Conservation (phyloP, 2,113 vertebrate species). For the Limnothrissa miodon region DNA sequence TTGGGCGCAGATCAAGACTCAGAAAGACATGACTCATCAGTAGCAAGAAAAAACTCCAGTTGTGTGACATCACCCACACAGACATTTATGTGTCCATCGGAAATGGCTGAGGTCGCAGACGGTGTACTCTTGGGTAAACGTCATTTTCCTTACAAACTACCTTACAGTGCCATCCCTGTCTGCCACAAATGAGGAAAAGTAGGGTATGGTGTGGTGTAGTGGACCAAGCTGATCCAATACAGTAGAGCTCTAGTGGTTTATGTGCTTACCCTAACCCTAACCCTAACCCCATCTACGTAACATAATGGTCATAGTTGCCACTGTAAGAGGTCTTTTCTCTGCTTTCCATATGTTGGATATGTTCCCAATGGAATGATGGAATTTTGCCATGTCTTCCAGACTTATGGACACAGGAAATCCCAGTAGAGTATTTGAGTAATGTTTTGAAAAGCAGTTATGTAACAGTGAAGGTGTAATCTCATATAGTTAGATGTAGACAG, state of each 20-base stretch:
- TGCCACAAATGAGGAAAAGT: not conserved
- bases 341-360: not conserved
- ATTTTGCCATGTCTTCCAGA: not conserved
- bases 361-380: not conserved
- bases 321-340: not conserved
- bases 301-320: not conserved
- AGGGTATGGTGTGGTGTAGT: not conserved
- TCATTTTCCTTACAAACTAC: not conserved
- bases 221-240: not conserved
- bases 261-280: too few relatives aligned
- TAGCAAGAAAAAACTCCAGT: not conserved
- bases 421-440: not conserved
- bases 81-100: not conserved
- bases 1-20: not conserved
- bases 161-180: not conserved
- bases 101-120: not conserved
- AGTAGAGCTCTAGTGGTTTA: not conserved
- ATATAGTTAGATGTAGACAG: not conserved
- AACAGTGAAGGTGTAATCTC: conserved; percentile 13
- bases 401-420: not conserved
- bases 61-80: not conserved
- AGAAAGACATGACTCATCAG: not conserved
- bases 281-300: not conserved
- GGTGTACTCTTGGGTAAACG: not conserved
- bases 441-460: not conserved